Conservation (phyloP, 1,140 invertebrate species). For the Stegodyphus dumicola region DNA sequence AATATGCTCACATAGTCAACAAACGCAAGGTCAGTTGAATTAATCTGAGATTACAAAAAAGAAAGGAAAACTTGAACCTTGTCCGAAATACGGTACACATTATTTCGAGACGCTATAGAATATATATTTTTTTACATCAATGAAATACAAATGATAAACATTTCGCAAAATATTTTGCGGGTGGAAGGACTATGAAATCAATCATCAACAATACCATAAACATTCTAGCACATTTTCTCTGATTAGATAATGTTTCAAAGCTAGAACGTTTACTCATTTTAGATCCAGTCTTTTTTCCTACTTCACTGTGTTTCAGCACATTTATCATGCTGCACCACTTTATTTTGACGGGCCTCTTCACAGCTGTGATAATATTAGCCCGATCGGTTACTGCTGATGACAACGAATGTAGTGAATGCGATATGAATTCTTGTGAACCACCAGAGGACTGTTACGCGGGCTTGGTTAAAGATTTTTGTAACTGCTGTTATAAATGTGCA, state of each 20-base stretch:
- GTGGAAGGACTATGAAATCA: no score
- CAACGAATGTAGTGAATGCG: constrained; percentile 16
- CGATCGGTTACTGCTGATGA: background rate
- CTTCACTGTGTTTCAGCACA: background rate
- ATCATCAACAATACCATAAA: background rate
- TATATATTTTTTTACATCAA: no score
- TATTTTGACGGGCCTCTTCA: background rate
- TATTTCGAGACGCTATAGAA: no score
- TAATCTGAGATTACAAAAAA: no score
- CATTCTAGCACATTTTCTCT: background rate
- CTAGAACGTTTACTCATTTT: background rate
- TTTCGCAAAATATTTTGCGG: no score
- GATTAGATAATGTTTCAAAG: background rate
- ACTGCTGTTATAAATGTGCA: constrained; percentile 74
- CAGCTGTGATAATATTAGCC: background rate
- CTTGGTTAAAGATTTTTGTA: constrained; percentile 70
- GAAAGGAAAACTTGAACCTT: no score
- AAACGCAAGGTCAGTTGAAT: no score
- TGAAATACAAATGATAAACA: no score
- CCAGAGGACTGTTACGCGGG: constrained; percentile 42
- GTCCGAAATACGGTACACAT: no score
- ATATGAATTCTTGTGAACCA: constrained; percentile 4
- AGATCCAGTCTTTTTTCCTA: background rate
- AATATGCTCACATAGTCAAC: no score
- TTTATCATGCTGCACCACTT: background rate